Evolutionary conservation across 2,113 vertebrate species (phyloP), one percentile per base, ranked within the genome.

Genomic region (Cnemophilus loriae): DNA sequence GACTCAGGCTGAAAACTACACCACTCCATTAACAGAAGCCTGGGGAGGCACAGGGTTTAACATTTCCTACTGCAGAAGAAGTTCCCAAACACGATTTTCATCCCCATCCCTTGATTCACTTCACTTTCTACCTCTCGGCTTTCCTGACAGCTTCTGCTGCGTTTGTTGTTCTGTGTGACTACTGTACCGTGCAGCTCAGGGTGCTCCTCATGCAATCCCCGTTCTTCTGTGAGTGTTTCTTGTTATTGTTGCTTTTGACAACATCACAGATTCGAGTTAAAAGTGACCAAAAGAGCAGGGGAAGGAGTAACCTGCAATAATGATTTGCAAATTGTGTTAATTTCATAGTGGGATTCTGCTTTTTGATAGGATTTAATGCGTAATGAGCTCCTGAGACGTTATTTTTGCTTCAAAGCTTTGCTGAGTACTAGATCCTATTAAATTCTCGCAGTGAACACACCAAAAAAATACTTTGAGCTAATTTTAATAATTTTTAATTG

Each of bases 401-500:
- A 96, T 94, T 97, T 97, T 97, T 96, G 96, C 95, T 97, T 96
- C 96, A 97, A 97, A 97, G 95, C 96, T 94, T 95, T 95, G 93
- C 89, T 97, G 96, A 97, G 95, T 87, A 84, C 93, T 93, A 93
- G 93, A 97, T 96, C 96, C 86, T 97, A 97, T 97, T 97, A 97
- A 97, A 97, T 93, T 96, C 91, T 95, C 67, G 83, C 91, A 93
- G 65, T 86, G 94, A 97, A 80, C 91, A 94, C 73, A 92, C 94
- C 68, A 94, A 96, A 97, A 96, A 95, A 96, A 80, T 93, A 97
- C 95, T 95, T 93, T 95, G 96, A 96, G 95, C 95, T 96, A 89
- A 96, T 96, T 97, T 96, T 96, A 97, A 96, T 96, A 97, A 95
- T 97, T 97, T 97, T 97, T 97, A 95, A 96, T 97, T 97, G 95